Percentiles rank a stretch among this genome's conserved stretches.
phyloP scores from a whole-genome alignment of 2,888 invertebrate species.

The Caradrina clavipalpis region DNA sequence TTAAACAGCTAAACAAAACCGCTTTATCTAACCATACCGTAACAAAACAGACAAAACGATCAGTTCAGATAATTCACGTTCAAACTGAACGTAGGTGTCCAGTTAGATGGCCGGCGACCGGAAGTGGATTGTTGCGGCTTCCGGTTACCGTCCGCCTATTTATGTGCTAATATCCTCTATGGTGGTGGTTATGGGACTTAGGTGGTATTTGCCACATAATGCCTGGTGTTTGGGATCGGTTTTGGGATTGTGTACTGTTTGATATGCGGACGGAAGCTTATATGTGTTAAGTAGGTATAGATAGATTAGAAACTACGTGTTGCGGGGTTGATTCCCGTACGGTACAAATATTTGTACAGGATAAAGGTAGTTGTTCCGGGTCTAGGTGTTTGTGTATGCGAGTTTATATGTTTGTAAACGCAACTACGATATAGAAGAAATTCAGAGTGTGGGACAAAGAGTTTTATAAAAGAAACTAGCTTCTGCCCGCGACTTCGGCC shows the following conservation, averaged over 20 bases:
- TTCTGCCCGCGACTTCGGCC: no score
- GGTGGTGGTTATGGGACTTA: conserved; percentile 49
- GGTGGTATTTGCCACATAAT: conserved; percentile 49
- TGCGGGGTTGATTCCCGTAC: no score
- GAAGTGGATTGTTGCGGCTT: conserved; percentile 75
- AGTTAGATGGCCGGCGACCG: conserved; percentile 75
- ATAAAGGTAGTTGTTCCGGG: no score
- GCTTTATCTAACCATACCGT: conserved; percentile 15
- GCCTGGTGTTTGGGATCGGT: conserved; percentile 1
- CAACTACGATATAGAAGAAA: no score
- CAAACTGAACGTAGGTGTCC: conserved; percentile 62
- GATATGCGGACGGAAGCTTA: conserved; percentile 28
- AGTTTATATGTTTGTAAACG: no score
- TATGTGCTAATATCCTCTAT: conserved; percentile 70
- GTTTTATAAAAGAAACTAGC: no score
- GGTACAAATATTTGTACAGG: no score
- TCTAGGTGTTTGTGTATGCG: no score
- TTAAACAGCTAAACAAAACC: conserved; percentile 10
- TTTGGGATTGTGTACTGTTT: conserved; percentile 3
- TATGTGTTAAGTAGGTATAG: neutral
- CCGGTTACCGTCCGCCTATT: conserved; percentile 66
- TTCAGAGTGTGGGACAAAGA: no score
- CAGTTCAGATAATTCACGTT: conserved; percentile 42
- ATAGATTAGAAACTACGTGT: no score
- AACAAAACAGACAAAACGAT: conserved; percentile 20